These are phyloP conservation scores for Drosophila picticornis DNA, from an alignment of 2,888 invertebrate species.

Conservation along the genomic window DNA sequence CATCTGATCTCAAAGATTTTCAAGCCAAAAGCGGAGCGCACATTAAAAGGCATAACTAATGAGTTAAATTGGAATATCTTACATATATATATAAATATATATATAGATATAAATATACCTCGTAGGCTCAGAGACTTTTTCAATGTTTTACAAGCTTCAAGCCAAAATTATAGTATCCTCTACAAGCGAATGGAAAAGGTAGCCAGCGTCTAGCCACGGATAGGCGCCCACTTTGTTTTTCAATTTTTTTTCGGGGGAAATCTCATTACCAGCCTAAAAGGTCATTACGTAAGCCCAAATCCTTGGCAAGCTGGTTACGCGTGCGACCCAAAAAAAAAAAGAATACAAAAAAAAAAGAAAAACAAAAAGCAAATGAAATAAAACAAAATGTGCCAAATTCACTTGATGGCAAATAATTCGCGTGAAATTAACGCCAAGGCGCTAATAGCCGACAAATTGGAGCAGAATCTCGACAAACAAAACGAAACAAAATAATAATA, in stretches of 20 bases:
- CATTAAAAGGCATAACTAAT: background rate
- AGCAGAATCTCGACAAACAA: slow-evolving; percentile 11
- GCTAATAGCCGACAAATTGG: slow-evolving; percentile 46
- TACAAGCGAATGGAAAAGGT: background rate
- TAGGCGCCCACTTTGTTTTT: slow-evolving; percentile 10
- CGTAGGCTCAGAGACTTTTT: background rate
- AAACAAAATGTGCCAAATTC: slow-evolving; percentile 30
- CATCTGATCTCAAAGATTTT: background rate
- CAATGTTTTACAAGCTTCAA: background rate
- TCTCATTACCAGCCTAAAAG: slow-evolving; percentile 42
- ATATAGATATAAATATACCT: too few species aligned
- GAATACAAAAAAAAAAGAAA: background rate
- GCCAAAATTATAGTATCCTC: background rate
- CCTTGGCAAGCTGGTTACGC: slow-evolving; percentile 30
- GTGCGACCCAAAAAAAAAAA: slow-evolving; percentile 44
- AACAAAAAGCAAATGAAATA: background rate
- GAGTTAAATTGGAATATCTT: background rate
- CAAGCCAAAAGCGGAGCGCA: background rate
- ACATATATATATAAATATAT: too few species aligned
- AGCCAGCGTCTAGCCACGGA: slow-evolving; percentile 45
- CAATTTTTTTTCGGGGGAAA: background rate
- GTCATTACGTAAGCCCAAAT: slow-evolving; percentile 49
- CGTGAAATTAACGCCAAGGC: slow-evolving; percentile 48
- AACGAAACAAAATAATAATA: slow-evolving; percentile 1
- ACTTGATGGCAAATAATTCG: slow-evolving; percentile 45